Percentiles rank a stretch among this genome's conserved stretches.
Evolutionary conservation across 1,140 invertebrate genomes (phyloP).

Genomic region (Nebria ingens): DNA sequence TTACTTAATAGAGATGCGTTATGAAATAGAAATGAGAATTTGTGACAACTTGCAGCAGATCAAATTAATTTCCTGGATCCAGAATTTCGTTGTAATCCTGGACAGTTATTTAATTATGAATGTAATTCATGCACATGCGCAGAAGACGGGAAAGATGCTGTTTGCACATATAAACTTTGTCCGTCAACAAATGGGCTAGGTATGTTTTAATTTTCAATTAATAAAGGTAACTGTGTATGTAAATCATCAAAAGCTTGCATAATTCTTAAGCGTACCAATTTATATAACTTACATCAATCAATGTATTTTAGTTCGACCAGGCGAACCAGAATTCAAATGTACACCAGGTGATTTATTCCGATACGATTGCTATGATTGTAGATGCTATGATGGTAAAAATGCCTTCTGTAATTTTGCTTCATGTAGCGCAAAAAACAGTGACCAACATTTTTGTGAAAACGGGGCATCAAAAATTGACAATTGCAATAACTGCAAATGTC

Average conservation of each 20-base stretch:
- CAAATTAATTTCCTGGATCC: conserved; percentile 1
- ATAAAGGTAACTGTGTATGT: background rate
- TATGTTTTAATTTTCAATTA: background rate
- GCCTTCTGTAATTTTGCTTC: background rate
- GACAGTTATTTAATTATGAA: conserved; percentile 34
- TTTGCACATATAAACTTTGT: conserved; percentile 32
- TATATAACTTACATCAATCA: background rate
- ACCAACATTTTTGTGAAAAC: conserved; percentile 26
- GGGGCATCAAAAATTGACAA: conserved; percentile 34
- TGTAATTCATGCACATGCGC: conserved; percentile 40
- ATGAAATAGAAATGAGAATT: no score
- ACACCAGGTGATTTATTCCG: background rate
- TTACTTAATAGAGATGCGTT: no score
- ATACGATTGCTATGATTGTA: background rate
- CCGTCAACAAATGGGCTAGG: background rate
- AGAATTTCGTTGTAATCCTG: conserved; percentile 28
- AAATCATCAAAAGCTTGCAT: background rate
- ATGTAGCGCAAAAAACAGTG: background rate
- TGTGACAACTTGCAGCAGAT: background rate
- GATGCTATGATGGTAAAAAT: background rate
- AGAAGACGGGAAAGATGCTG: conserved; percentile 34
- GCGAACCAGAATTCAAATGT: background rate
- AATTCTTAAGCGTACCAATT: background rate
- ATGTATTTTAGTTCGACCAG: background rate
- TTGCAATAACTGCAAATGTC: conserved; percentile 38